Evolutionary conservation across 2,113 vertebrate genomes (phyloP).

Genomic region (Xyrauchen texanus): DNA sequence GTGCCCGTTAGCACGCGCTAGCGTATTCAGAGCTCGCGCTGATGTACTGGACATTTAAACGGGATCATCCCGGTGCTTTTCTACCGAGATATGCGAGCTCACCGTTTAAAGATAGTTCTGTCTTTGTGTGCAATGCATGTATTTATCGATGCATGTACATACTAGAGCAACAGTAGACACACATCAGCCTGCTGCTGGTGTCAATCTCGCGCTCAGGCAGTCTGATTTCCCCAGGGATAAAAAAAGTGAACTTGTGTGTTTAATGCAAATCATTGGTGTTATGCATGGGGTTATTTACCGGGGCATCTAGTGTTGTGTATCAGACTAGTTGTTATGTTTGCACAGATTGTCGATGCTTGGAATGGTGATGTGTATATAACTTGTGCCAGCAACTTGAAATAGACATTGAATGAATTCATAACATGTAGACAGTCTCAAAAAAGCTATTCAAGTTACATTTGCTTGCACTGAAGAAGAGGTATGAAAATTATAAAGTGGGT

Average conservation of each 20-base stretch:
- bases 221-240: background rate
- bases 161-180: background rate
- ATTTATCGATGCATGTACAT: background rate
- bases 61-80: background rate
- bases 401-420: background rate
- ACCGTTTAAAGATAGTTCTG: too few species aligned
- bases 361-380: background rate
- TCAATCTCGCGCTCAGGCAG: constrained; percentile 30
- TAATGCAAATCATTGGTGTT: background rate
- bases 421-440: too few species aligned
- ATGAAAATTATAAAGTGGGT: too few species aligned
- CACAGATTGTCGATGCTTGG: background rate
- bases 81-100: background rate
- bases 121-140: background rate
- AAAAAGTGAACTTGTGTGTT: background rate
- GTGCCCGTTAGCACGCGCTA: constrained; percentile 12
- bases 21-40: background rate
- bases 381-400: background rate
- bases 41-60: constrained; percentile 16
- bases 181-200: constrained; percentile 42
- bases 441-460: too few species aligned
- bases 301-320: background rate
- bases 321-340: background rate
- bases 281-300: background rate
- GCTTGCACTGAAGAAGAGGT: too few species aligned